Percentiles rank a stretch among this genome's conserved stretches.
Evolutionary conservation across 2,888 invertebrate species (phyloP).

Genomic region (Drosophila neotestacea): DNA sequence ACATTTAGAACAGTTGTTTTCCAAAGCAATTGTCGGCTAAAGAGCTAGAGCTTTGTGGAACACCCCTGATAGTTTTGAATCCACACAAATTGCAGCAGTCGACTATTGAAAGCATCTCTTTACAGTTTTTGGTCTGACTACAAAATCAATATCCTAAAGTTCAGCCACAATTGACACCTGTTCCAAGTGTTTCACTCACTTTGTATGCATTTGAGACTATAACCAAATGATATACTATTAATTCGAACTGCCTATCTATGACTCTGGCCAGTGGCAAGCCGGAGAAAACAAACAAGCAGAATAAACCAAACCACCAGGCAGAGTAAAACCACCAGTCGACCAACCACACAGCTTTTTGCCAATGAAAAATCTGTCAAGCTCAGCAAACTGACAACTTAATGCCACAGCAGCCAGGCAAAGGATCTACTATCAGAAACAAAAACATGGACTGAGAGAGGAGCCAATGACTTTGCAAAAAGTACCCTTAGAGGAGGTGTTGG

Average conservation of each 20-base stretch:
- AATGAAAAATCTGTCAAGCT: constrained; percentile 77
- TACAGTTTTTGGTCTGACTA: not conserved
- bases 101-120: not conserved
- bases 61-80: not conserved
- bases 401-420: constrained; percentile 49
- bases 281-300: constrained; percentile 19
- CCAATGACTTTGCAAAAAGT: constrained; percentile 52
- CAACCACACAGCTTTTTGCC: constrained; percentile 27
- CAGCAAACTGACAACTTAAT: constrained; percentile 77
- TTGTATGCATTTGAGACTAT: constrained; percentile 28
- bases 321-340: constrained; percentile 26
- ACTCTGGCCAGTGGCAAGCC: constrained; percentile 19
- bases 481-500: constrained; percentile 2
- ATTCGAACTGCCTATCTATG: constrained; percentile 37
- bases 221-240: constrained; percentile 52
- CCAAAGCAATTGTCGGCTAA: too few relatives aligned
- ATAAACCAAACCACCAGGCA: constrained; percentile 24
- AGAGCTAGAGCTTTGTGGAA: too few relatives aligned
- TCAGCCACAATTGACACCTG: constrained; percentile 35
- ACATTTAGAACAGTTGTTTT: too few relatives aligned
- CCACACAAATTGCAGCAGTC: not conserved
- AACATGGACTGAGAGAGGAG: constrained; percentile 10
- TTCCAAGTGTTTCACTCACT: constrained; percentile 31
- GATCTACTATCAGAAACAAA: not conserved
- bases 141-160: not conserved